Percentiles rank a stretch among this genome's conserved stretches.
phyloP scores from a whole-genome alignment of 1,140 invertebrate species.

The Listronotus oregonensis region DNA sequence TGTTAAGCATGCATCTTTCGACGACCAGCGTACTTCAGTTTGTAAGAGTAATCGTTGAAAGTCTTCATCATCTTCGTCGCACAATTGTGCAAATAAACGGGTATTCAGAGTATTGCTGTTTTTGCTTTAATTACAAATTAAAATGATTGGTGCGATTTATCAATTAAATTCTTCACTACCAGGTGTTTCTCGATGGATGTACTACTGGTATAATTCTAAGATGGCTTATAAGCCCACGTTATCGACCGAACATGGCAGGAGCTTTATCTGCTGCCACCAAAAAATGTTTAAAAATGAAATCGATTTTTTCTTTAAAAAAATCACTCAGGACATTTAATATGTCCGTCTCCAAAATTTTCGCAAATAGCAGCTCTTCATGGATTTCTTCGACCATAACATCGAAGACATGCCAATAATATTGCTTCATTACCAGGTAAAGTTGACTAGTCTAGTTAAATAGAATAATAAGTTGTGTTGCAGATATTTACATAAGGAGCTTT shows the following conservation, averaged over 20 bases:
- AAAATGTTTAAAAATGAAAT: conserved; percentile 44
- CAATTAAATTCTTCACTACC: conserved; percentile 25
- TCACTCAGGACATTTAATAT: conserved; percentile 53
- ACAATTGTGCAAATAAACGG: too few species aligned
- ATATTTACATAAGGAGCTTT: conserved; percentile 52
- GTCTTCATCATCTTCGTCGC: too few species aligned
- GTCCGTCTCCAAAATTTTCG: conserved; percentile 52
- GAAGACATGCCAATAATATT: conserved; percentile 55
- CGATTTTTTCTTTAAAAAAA: conserved; percentile 13
- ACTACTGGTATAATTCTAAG: conserved; percentile 23
- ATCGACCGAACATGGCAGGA: conserved; percentile 43
- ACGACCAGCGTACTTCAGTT: too few species aligned
- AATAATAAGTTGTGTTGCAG: conserved; percentile 50
- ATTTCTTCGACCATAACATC: conserved; percentile 53
- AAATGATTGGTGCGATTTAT: neutral
- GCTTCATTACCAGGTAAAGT: conserved; percentile 55
- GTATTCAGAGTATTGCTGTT: too few species aligned
- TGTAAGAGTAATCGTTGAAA: too few species aligned
- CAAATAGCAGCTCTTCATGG: conserved; percentile 51
- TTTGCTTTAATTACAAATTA: too few species aligned
- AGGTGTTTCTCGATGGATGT: conserved; percentile 25
- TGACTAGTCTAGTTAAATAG: conserved; percentile 48
- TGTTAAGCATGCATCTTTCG: too few species aligned
- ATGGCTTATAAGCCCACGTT: conserved; percentile 38
- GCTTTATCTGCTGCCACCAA: conserved; percentile 46